phyloP scores from a whole-genome alignment of 2,797 vertebrate species.

The Dallia pectoralis region DNA sequence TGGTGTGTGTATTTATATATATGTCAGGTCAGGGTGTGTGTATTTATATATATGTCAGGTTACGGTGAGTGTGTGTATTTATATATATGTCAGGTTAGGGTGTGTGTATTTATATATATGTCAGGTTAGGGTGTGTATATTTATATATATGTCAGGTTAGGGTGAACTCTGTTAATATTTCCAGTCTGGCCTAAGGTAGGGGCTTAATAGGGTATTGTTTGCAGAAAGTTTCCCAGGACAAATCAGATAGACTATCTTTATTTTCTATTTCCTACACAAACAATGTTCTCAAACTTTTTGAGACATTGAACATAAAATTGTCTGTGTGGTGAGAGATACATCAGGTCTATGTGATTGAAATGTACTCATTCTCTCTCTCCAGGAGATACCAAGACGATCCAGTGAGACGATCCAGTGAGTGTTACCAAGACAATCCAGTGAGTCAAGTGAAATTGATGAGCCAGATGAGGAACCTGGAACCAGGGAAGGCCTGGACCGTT shows the following conservation, averaged over 20 bases:
- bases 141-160: neutral
- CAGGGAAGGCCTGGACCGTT: slow-evolving; percentile 1
- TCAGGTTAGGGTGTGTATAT: no score
- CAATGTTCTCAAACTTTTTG: neutral
- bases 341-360: no score
- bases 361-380: no score
- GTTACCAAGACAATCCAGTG: neutral
- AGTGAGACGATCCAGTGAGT: neutral
- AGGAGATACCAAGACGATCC: neutral
- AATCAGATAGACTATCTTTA: slow-evolving; percentile 44
- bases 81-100: no score
- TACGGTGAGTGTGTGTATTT: no score
- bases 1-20: no score
- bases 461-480: neutral
- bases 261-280: slow-evolving; percentile 26
- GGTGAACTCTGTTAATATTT: neutral
- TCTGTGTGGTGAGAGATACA: no score
- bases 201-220: slow-evolving; percentile 33
- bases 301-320: neutral
- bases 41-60: no score
- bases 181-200: neutral
- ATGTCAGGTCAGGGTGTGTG: no score
- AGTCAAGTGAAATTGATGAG: neutral
- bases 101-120: no score
- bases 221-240: slow-evolving; percentile 38